Evolutionary conservation across 2,888 invertebrate species (phyloP).

Genomic region (Platycheirus rosarum): DNA sequence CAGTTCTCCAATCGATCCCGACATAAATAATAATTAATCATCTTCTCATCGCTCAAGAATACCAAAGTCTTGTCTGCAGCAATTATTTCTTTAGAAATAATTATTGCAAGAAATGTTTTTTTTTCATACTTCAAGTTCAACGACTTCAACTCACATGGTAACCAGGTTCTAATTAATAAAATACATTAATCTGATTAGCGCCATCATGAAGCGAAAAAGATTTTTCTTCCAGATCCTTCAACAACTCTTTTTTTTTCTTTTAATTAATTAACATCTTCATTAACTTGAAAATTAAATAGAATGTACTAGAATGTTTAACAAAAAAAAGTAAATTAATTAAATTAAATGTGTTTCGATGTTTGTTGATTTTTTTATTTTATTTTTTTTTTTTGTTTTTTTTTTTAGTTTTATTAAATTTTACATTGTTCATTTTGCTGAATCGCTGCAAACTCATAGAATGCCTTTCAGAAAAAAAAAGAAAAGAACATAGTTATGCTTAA

Average conservation of each 20-base stretch:
- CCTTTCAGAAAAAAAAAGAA: slow-evolving; percentile 67
- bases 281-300: slow-evolving; percentile 19
- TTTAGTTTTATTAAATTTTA: slow-evolving; percentile 31
- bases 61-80: slow-evolving; percentile 7
- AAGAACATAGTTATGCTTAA: slow-evolving; percentile 75
- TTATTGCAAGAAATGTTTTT: background rate
- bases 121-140: slow-evolving; percentile 4
- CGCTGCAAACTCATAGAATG: slow-evolving; percentile 73
- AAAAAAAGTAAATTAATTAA: slow-evolving; percentile 11
- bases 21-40: slow-evolving; percentile 34
- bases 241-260: background rate
- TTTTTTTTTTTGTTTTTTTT: slow-evolving; percentile 38
- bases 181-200: slow-evolving; percentile 20
- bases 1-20: slow-evolving; percentile 3
- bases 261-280: slow-evolving; percentile 6
- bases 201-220: slow-evolving; percentile 12
- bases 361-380: slow-evolving; percentile 27
- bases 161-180: slow-evolving; percentile 10
- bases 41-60: slow-evolving; percentile 2
- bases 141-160: slow-evolving; percentile 6
- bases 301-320: slow-evolving; percentile 24
- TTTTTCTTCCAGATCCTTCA: slow-evolving; percentile 32
- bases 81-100: slow-evolving; percentile 6
- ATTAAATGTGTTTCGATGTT: slow-evolving; percentile 54
- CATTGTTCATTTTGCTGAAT: slow-evolving; percentile 68